These are phyloP conservation scores for Collichthys lucidus DNA, from an alignment of 2,113 vertebrate genomes.

Conservation along the genomic window DNA sequence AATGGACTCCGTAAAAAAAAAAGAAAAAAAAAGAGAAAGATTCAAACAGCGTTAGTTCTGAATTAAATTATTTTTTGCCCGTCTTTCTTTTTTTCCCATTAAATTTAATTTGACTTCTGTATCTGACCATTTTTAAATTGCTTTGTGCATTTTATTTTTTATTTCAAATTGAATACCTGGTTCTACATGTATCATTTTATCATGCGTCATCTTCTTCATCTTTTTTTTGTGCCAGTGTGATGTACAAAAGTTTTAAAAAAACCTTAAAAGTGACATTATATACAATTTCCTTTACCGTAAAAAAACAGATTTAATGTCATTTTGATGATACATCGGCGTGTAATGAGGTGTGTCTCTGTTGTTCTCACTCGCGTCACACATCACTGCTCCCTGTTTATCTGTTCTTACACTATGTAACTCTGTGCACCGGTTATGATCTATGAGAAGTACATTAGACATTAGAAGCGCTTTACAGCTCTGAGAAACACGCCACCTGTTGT, in stretches of 20 bases:
- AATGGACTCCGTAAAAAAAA: constrained; percentile 13
- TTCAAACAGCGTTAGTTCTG: constrained; percentile 2
- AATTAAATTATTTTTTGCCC: constrained; percentile 17
- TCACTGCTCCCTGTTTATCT: no score
- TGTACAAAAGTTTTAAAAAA: background rate
- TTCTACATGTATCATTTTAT: constrained; percentile 18
- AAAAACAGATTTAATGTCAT: no score
- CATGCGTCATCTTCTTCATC: background rate
- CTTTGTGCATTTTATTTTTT: background rate
- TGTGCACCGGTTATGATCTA: no score
- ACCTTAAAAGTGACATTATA: background rate
- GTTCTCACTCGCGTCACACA: no score
- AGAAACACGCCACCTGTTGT: no score
- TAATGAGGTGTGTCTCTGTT: no score
- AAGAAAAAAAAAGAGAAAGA: background rate
- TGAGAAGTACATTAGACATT: no score
- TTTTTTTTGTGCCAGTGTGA: background rate
- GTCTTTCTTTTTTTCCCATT: constrained; percentile 3
- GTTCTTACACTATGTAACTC: no score
- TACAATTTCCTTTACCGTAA: no score
- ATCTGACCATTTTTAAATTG: constrained; percentile 8
- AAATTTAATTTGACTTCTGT: constrained; percentile 16
- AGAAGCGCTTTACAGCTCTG: no score
- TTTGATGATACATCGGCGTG: no score
- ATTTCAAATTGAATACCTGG: background rate